Evolutionary conservation across 2,797 vertebrate genomes (phyloP).

Genomic region (Sebastes jordani): DNA sequence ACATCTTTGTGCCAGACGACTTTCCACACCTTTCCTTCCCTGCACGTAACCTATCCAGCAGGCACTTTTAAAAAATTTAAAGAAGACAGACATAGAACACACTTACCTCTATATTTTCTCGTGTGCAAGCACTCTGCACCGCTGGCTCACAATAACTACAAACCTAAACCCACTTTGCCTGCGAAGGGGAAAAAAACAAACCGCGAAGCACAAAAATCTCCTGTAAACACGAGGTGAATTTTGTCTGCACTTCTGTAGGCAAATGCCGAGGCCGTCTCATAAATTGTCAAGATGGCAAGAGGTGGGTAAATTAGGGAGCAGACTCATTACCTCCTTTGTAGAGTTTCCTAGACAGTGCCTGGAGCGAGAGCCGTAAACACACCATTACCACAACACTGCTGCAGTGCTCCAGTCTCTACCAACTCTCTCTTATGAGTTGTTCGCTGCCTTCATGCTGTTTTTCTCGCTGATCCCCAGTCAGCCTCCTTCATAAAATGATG

Average conservation of each 20-base stretch:
- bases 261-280: constrained; percentile 55
- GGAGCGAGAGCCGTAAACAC: constrained; percentile 64
- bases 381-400: constrained; percentile 44
- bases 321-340: constrained; percentile 74
- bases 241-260: constrained; percentile 21
- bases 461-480: neutral
- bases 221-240: constrained; percentile 35
- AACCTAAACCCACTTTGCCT: constrained; percentile 12
- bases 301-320: constrained; percentile 71
- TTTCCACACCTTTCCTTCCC: neutral
- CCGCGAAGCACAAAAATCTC: neutral
- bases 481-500: constrained; percentile 26
- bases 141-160: neutral
- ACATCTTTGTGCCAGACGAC: neutral
- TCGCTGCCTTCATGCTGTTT: neutral
- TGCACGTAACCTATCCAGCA: constrained; percentile 3
- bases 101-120: constrained; percentile 8
- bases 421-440: constrained; percentile 3
- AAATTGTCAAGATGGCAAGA: constrained; percentile 65
- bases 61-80: constrained; percentile 42
- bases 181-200: constrained; percentile 29
- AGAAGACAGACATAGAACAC: constrained; percentile 8
- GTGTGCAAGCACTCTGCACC: constrained; percentile 5
- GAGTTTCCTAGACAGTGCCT: constrained; percentile 59
- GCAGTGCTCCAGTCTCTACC: constrained; percentile 16